Percentiles rank a stretch among this genome's conserved stretches.
Conservation (phyloP, 2,888 invertebrate species). For the Cephalotes varians region DNA sequence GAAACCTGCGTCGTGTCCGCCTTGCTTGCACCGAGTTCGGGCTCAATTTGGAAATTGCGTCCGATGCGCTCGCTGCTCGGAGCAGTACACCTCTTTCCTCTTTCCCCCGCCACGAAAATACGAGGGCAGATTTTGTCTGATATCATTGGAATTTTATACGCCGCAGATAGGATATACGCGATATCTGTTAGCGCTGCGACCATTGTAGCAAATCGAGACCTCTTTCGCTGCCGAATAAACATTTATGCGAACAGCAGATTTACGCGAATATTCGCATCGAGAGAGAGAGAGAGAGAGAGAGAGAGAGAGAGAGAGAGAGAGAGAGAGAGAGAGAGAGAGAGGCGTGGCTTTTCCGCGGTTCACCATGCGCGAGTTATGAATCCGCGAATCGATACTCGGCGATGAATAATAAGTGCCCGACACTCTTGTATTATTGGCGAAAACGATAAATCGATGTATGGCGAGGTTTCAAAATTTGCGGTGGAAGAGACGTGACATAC, state of each 20-base stretch:
- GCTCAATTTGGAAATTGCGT: constrained; percentile 75
- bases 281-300: too few species aligned
- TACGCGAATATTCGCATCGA: constrained; percentile 18
- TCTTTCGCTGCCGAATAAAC: constrained; percentile 14
- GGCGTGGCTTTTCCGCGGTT: constrained; percentile 27
- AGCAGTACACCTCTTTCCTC: constrained; percentile 32
- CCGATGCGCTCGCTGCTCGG: constrained; percentile 55
- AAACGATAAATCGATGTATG: constrained; percentile 11
- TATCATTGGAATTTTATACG: constrained; percentile 1
- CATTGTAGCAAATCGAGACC: not conserved
- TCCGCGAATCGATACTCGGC: not conserved
- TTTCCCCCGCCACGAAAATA: constrained; percentile 25
- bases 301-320: too few species aligned
- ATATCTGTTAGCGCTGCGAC: not conserved
- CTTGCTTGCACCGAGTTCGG: constrained; percentile 69
- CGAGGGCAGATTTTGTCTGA: constrained; percentile 19
- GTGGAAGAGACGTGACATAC: constrained; percentile 20
- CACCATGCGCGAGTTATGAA: not conserved
- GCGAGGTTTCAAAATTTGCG: constrained; percentile 27
- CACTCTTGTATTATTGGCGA: constrained; percentile 35
- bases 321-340: too few species aligned
- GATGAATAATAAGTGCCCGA: constrained; percentile 41
- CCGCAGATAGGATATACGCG: not conserved
- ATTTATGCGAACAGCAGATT: constrained; percentile 15
- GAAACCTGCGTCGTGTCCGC: constrained; percentile 53